Percentiles rank a stretch among this genome's conserved stretches.
Evolutionary conservation across 2,888 invertebrate genomes (phyloP).

Genomic region (Drosophila quinaria): DNA sequence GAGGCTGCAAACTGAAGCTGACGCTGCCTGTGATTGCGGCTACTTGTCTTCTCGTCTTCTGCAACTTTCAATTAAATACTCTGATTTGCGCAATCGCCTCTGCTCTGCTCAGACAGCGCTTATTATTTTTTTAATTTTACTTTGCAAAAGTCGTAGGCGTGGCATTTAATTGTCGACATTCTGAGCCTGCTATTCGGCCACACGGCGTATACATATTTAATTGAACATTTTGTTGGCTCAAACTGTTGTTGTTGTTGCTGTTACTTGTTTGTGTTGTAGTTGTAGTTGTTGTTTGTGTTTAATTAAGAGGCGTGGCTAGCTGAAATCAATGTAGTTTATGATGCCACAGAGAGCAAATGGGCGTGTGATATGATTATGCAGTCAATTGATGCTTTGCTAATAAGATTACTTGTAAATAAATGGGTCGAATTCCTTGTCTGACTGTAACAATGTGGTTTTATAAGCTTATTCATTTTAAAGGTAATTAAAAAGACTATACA

Average conservation of each 20-base stretch:
- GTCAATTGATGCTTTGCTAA: conserved; percentile 24
- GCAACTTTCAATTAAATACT: conserved; percentile 74
- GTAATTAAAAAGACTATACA: too few species aligned
- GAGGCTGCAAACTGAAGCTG: conserved; percentile 14
- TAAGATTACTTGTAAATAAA: conserved; percentile 12
- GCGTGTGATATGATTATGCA: conserved; percentile 41
- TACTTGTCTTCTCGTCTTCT: conserved; percentile 4
- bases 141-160: conserved; percentile 49
- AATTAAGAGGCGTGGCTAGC: conserved; percentile 56
- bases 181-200: conserved; percentile 7
- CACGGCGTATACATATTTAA: conserved; percentile 60
- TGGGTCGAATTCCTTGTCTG: background rate
- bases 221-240: conserved; percentile 46
- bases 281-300: conserved; percentile 32
- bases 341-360: conserved; percentile 14
- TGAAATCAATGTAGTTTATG: conserved; percentile 35
- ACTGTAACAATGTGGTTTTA: background rate
- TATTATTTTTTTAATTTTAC: conserved; percentile 74
- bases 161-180: conserved; percentile 64
- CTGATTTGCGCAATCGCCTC: conserved; percentile 58
- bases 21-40: conserved; percentile 50
- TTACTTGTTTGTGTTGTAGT: conserved; percentile 2
- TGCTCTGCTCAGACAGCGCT: conserved; percentile 14
- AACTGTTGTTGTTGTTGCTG: conserved; percentile 9
- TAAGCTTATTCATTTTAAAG: background rate